Percentiles rank a stretch among this genome's conserved stretches.
phyloP scores from a whole-genome alignment of 1,140 invertebrate genomes.

The Solenopsis fugax region DNA sequence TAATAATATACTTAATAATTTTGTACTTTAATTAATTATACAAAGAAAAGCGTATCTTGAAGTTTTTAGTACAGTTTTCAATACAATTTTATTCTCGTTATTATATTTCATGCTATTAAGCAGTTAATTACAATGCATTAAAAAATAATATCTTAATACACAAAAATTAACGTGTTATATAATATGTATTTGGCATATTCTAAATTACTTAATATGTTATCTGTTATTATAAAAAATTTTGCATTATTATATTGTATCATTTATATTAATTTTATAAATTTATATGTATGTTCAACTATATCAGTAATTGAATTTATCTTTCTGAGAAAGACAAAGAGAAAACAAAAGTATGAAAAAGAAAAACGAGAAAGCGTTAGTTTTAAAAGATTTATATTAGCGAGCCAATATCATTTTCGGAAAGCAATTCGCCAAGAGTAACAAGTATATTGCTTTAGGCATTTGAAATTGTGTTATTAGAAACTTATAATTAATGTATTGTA shows the following conservation, averaged over 20 bases:
- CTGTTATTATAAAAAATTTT: background rate
- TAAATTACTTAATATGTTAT: background rate
- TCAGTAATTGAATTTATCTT: background rate
- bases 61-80: background rate
- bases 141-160: background rate
- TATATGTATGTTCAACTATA: background rate
- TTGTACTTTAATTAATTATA: no score
- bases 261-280: background rate
- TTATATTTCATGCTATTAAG: background rate
- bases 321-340: background rate
- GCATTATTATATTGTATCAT: background rate
- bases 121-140: background rate
- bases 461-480: slow-evolving; percentile 1
- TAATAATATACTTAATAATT: background rate
- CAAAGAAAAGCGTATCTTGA: no score
- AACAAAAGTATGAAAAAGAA: background rate
- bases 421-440: background rate
- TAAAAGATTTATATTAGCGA: background rate
- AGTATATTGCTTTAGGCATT: background rate
- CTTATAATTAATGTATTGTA: background rate
- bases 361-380: background rate
- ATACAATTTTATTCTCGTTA: background rate
- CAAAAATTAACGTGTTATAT: background rate
- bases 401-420: background rate
- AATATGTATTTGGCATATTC: background rate